Evolutionary conservation across 1,140 invertebrate species (phyloP), one percentile per base, ranked within the genome.

Genomic region (Leptopilina boulardi): DNA sequence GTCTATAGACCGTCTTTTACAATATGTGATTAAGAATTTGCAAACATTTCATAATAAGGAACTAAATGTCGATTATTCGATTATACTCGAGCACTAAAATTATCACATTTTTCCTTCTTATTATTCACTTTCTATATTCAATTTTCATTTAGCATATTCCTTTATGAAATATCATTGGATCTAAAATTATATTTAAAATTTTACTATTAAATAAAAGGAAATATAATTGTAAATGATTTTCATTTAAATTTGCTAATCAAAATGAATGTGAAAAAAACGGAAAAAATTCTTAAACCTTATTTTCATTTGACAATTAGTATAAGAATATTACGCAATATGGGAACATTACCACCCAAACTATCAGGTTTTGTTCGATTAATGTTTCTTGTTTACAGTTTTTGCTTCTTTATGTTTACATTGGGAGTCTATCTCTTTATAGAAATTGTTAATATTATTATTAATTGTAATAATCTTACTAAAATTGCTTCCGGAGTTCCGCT

Each of bases 401-500:
- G 75, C 11, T 82, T 34, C 51, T 83, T 87, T 15, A 78, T 23
- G 0, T 82, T 85, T n/a, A 73, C 86, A 0, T 34, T 86, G 10
- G 82, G 80, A 5, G 77, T 83, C 38, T 79, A 80, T 18, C 59
- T 88, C 0, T 11, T 56, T 6, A 74, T 79, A 1, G 84, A 88
- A 44, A 42, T 83, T 19, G 78, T 77, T 0, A 84, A 84, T 70
- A 5, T 88, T 19, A 56, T 85, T 11, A 18, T 77, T 2, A 66
- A 77, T 34, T 82, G 83, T 82, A 79, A 77, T 9, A 76, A 84
- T 42, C n/a, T 85, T 30, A 77, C 70, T 0, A 51, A 73, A 75
- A 80, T 87, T 56, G 21, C 81, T 5, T 79, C 83, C 0, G 80
- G 80, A 13, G 72, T 75, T 15, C 82, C 83, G 19, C 18, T 87